Evolutionary conservation across 2,797 vertebrate species (phyloP), one percentile per base, ranked within the genome.

Genomic region (Crenuchus spilurus): DNA sequence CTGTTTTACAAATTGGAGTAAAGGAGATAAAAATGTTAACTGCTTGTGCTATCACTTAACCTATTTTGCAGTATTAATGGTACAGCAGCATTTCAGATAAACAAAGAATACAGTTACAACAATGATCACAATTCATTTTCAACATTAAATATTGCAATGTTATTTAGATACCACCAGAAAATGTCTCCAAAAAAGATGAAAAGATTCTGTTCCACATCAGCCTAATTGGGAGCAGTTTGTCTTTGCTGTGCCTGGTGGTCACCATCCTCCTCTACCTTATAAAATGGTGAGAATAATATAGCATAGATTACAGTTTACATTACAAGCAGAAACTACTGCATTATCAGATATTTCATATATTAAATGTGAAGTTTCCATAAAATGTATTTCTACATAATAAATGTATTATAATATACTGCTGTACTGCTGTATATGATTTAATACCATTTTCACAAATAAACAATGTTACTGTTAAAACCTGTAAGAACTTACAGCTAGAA

Each of bases 31-130:
- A 1, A 0, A n/a, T 16, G 22, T 76, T 4, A 31, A 37, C 44
- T 78, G 80, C 33, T 63, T 10, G n/a, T 81, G 76, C 49, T 16
- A 78, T 55, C 80, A 76, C 22, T 18, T 81, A 31, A 69, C 72
- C 6, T 78, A 75, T 30, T 76, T 78, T 24, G 64, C 76, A 26
- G 35, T 81, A 16, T 60, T 78, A 37, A 22, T 75, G 76, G 76
- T 78, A 76, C 16, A 48, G 1, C 2, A 3, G 4, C 7, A 48
- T 22, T 37, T 4, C 3, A 35, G 14, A 6, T 22, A 35, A 3
- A 35, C 39, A 33, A 39, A 5, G 18, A 61, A 37, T 28, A 3
- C 4, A 33, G n/a, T 22, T 20, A 14, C 9, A 37, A 5, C 16
- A 61, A 26, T 9, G 18, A 13, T 20, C n/a, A n/a, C n/a, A 18